phyloP scores from a whole-genome alignment of 1,140 invertebrate species.

The Pseudomyrmex dendroicus region DNA sequence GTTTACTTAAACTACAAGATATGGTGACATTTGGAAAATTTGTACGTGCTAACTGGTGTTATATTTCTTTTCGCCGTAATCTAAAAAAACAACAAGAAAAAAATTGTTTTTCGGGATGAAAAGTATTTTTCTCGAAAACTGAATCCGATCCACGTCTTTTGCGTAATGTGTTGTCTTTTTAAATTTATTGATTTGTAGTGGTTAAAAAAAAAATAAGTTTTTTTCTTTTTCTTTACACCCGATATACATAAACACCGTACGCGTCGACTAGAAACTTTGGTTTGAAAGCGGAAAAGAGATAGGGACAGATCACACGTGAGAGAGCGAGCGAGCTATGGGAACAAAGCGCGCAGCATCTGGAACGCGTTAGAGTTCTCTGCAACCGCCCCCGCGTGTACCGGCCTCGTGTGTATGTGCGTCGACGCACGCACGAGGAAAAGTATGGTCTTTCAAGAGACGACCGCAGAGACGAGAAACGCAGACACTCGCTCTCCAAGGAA shows the following conservation, averaged over 20 bases:
- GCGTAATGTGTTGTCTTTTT: not conserved
- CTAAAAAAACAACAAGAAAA: not conserved
- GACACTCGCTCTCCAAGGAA: not conserved
- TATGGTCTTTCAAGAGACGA: slow-evolving; percentile 24
- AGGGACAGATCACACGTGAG: slow-evolving; percentile 45
- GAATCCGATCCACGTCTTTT: not conserved
- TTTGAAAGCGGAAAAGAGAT: slow-evolving; percentile 1
- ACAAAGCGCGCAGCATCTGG: slow-evolving; percentile 83
- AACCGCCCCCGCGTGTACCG: slow-evolving; percentile 56
- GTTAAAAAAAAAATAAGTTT: not conserved
- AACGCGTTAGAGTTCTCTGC: slow-evolving; percentile 82
- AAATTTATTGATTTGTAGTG: not conserved
- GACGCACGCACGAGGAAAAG: slow-evolving; percentile 49
- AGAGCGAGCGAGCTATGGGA: slow-evolving; percentile 76
- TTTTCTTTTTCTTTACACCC: not conserved
- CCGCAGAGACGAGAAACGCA: not conserved
- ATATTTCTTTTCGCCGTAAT: not conserved
- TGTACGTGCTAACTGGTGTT: slow-evolving; percentile 13
- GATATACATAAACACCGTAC: slow-evolving; percentile 13
- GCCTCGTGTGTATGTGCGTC: not conserved
- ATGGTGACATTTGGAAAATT: slow-evolving; percentile 23
- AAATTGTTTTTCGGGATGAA: not conserved
- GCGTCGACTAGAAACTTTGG: not conserved
- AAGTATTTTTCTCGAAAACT: not conserved
- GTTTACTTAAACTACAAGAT: slow-evolving; percentile 26